Base-by-base conservation (phyloP, 2,888 invertebrate genomes). In the Metopia argyrocephala region DNA sequence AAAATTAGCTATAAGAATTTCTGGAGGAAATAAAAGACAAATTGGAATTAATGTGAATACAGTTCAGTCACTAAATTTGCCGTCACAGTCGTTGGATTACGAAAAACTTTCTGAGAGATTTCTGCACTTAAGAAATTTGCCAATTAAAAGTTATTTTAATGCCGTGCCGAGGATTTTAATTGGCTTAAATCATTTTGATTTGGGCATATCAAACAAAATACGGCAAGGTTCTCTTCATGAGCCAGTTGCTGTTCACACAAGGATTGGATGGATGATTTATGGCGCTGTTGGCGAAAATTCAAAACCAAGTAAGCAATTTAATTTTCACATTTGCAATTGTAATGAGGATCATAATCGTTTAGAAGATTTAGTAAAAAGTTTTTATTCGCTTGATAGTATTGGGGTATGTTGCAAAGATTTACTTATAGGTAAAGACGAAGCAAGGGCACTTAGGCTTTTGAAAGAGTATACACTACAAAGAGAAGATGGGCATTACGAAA, bases 181-280 rank as follows among this genome's bases (percentile, higher is more conserved):
- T 12, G 25, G n/a, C 25, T 12, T 56, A 15, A 27, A 23, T 56
- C 66, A 79, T 62, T 62, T 76, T 15, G 21, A 66, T 12, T 23
- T 79, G 6, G 75, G 75, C n/a, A 20, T 76, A 5, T 66, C 59
- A 48, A 54, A 9, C 28, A 79, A 79, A 28, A 66, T 25, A 12
- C 50, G 59, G n/a, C 50, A 80, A 31, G 71, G 76, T 9, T 28
- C 52, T 15, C 45, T 27, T 27, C 23, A 79, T 50, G 79, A 80
- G 21, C 62, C 71, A 7, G 27, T 80, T 57, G 79, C 79, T n/a
- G 66, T 66, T 0, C 21, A 20, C 3, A 79, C 75, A 50, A 52
- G 71, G 38, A 28, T 76, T 9, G 75, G 79, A 62, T 79, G 71
- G 75, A 31, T 79, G n/a, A 66, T 79, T 38, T 75, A 79, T 46